Evolutionary conservation across 2,888 invertebrate species (phyloP).

Genomic region (Synergus itoensis): DNA sequence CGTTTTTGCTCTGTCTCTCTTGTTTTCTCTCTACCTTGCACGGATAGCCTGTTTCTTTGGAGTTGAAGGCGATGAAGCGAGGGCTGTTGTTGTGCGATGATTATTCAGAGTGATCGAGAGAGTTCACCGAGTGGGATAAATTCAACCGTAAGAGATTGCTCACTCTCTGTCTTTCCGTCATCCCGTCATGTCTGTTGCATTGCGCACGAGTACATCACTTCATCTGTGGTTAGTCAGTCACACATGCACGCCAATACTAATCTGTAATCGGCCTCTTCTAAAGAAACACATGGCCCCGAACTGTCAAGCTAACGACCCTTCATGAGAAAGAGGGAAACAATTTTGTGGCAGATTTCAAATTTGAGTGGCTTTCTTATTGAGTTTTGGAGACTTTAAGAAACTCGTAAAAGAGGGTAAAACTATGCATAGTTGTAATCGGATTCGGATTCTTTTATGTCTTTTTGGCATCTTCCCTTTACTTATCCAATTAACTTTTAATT

Average conservation of each 20-base stretch:
- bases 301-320: background rate
- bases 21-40: constrained; percentile 30
- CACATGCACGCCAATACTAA: constrained; percentile 23
- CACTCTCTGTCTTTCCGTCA: constrained; percentile 42
- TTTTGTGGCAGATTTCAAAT: background rate
- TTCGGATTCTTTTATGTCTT: too few species aligned
- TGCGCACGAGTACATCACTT: constrained; percentile 25
- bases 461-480: too few species aligned
- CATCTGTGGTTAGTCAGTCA: constrained; percentile 38
- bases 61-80: constrained; percentile 65
- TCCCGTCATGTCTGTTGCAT: constrained; percentile 3
- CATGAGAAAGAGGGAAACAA: background rate
- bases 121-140: constrained; percentile 63
- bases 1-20: constrained; percentile 27
- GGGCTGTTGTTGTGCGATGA: constrained; percentile 64
- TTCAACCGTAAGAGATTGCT: constrained; percentile 73
- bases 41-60: constrained; percentile 47
- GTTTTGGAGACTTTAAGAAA: too few species aligned
- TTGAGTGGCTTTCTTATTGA: too few species aligned
- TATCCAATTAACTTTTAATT: too few species aligned
- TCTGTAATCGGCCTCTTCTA: background rate
- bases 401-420: too few species aligned
- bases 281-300: constrained; percentile 36
- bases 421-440: too few species aligned
- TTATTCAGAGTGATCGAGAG: constrained; percentile 74